phyloP scores from a whole-genome alignment of 2,888 invertebrate species.

The Drosophila paranaensis region DNA sequence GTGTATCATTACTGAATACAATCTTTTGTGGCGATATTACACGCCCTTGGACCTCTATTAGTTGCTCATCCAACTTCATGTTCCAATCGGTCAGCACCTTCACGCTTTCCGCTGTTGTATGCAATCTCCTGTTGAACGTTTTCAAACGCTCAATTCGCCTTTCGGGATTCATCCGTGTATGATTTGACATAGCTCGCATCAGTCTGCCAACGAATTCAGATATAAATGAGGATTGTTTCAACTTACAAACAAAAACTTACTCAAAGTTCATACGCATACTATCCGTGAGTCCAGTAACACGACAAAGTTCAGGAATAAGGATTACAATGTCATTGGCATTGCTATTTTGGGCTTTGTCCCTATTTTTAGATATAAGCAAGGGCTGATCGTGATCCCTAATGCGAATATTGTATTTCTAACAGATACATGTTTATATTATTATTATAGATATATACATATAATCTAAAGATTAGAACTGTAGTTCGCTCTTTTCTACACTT shows the following conservation, averaged over 20 bases:
- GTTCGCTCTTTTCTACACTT: constrained; percentile 41
- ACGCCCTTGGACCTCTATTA: constrained; percentile 89
- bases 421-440: neutral
- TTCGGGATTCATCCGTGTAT: constrained; percentile 92
- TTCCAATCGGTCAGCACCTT: constrained; percentile 90
- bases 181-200: constrained; percentile 89
- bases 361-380: constrained; percentile 90
- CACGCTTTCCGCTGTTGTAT: constrained; percentile 85
- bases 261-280: constrained; percentile 88
- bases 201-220: constrained; percentile 64
- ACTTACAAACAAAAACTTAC: constrained; percentile 85
- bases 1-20: constrained; percentile 83
- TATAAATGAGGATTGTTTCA: neutral
- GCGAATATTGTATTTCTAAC: constrained; percentile 88
- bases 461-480: too few relatives aligned
- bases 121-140: constrained; percentile 88
- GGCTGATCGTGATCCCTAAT: constrained; percentile 90
- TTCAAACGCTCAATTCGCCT: constrained; percentile 88
- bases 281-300: constrained; percentile 92
- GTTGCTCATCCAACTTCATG: constrained; percentile 87
- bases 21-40: constrained; percentile 89
- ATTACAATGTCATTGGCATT: constrained; percentile 88
- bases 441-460: neutral
- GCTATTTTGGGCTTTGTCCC: constrained; percentile 88
- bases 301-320: constrained; percentile 94